Evolutionary conservation across 1,140 invertebrate species (phyloP).

Genomic region (Dendroctonus valens): DNA sequence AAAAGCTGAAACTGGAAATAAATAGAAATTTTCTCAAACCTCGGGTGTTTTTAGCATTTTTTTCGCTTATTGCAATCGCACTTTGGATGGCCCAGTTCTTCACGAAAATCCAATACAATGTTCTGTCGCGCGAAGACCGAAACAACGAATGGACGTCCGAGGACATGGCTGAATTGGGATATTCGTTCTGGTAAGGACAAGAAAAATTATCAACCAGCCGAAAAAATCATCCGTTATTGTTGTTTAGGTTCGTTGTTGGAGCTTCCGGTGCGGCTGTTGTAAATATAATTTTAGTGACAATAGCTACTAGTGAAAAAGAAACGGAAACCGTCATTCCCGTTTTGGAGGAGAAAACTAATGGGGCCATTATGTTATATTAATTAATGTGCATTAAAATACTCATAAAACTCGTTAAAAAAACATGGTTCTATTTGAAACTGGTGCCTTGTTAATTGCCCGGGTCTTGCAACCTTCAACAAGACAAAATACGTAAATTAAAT

Average conservation of each 20-base stretch:
- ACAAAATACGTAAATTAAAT: too few relatives aligned
- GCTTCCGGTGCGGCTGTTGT: constrained; percentile 68
- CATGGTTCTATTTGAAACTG: too few relatives aligned
- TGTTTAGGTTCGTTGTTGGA: constrained; percentile 70
- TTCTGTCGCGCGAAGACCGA: constrained; percentile 72
- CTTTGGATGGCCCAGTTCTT: constrained; percentile 77
- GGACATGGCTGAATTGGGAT: constrained; percentile 66
- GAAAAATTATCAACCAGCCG: too few relatives aligned
- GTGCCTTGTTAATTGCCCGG: too few relatives aligned
- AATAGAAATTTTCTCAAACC: constrained; percentile 33
- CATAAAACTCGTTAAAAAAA: too few relatives aligned
- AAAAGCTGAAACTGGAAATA: not conserved
- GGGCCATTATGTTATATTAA: constrained; percentile 81
- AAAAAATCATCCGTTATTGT: not conserved
- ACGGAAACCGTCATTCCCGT: constrained; percentile 65
- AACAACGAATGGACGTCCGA: constrained; percentile 72
- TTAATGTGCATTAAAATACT: not conserved
- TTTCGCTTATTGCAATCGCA: constrained; percentile 65
- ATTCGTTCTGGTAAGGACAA: constrained; percentile 69
- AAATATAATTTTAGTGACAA: constrained; percentile 72
- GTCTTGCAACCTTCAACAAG: too few relatives aligned
- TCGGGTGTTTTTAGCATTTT: constrained; percentile 59
- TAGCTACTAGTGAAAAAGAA: constrained; percentile 68
- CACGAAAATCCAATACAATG: constrained; percentile 70
- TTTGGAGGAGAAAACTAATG: constrained; percentile 77